These are phyloP conservation scores for Nycticorax nycticorax DNA, from an alignment of 2,113 vertebrate genomes.

Conservation along the genomic window DNA sequence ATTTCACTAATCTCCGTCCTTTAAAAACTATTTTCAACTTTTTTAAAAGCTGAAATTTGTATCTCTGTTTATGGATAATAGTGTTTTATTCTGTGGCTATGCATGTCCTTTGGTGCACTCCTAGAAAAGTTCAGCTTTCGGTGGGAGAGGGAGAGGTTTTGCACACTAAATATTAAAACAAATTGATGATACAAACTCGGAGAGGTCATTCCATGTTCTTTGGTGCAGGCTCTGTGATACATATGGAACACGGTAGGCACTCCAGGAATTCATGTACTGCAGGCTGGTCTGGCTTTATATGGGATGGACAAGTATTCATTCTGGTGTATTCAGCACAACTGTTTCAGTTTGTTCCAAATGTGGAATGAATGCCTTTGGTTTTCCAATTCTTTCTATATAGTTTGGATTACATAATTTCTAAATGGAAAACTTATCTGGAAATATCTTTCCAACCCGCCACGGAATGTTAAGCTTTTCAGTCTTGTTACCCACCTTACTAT, in stretches of 20 bases:
- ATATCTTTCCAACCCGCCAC: background rate
- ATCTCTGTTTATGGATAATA: background rate
- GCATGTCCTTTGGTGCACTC: background rate
- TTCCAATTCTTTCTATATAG: background rate
- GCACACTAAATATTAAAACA: background rate
- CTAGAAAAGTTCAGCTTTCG: background rate
- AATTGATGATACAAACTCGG: background rate
- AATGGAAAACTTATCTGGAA: background rate
- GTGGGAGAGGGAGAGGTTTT: background rate
- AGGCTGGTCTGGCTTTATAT: background rate
- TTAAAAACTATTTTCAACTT: background rate
- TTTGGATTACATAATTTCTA: background rate
- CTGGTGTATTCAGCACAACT: background rate
- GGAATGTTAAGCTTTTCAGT: background rate
- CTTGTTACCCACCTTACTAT: background rate
- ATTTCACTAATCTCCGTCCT: background rate
- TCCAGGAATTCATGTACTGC: background rate
- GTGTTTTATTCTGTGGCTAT: background rate
- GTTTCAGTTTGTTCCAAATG: background rate
- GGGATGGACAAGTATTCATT: background rate
- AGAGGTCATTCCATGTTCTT: background rate
- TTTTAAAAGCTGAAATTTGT: background rate
- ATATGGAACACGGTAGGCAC: accelerated
- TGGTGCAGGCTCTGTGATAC: accelerated
- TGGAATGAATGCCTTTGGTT: background rate